Percentiles rank a stretch among this genome's conserved stretches.
Evolutionary conservation across 2,888 invertebrate genomes (phyloP).

Genomic region (Drosophila birchii): DNA sequence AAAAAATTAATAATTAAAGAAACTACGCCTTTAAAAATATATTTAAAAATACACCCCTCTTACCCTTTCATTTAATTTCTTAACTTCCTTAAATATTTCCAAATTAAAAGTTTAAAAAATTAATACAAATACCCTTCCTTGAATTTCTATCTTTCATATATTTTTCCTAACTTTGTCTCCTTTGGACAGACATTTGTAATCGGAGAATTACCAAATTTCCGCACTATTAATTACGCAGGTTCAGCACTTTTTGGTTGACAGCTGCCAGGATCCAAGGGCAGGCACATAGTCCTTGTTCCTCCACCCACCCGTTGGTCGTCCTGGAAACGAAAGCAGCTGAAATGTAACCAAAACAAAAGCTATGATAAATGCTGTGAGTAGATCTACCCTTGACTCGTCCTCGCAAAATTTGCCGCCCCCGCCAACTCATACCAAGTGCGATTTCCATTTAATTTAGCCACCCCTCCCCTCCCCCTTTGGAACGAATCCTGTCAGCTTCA

Average conservation of each 20-base stretch:
- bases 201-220: constrained; percentile 45
- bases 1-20: too few species aligned
- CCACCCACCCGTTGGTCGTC: constrained; percentile 19
- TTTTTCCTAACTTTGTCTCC: not conserved
- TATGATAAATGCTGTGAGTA: constrained; percentile 48
- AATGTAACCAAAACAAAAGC: constrained; percentile 52
- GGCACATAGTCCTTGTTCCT: not conserved
- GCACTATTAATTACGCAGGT: constrained; percentile 48
- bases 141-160: not conserved
- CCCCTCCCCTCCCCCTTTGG: constrained; percentile 6
- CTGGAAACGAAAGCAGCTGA: constrained; percentile 33
- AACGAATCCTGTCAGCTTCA: constrained; percentile 20
- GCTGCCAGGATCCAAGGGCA: constrained; percentile 20
- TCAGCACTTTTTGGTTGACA: constrained; percentile 31
- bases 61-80: too few species aligned
- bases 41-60: not conserved
- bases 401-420: constrained; percentile 11
- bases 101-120: not conserved
- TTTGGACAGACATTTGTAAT: constrained; percentile 22
- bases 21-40: not conserved
- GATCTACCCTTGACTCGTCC: constrained; percentile 37
- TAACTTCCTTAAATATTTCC: not conserved
- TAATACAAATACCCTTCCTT: not conserved
- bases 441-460: constrained; percentile 16
- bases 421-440: not conserved